phyloP scores from a whole-genome alignment of 2,888 invertebrate genomes.

The Euplagia quadripunctaria region DNA sequence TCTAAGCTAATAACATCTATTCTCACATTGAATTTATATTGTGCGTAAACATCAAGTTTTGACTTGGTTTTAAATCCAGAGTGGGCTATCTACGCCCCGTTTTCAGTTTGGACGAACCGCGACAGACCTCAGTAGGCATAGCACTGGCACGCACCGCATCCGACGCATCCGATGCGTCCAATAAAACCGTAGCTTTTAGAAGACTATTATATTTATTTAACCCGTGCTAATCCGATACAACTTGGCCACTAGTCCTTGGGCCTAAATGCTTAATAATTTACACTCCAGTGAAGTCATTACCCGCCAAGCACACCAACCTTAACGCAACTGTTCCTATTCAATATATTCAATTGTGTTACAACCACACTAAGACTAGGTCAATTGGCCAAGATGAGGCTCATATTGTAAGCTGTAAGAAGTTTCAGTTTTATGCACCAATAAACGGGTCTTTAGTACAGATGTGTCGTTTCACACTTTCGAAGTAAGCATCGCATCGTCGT shows the following conservation, averaged over 20 bases:
- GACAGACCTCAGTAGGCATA: too few relatives aligned
- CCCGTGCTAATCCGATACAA: background rate
- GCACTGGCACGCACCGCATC: background rate
- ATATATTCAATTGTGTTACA: background rate
- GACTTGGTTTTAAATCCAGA: too few relatives aligned
- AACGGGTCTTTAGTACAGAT: background rate
- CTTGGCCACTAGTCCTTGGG: background rate
- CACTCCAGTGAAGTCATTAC: too few relatives aligned
- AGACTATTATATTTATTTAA: background rate
- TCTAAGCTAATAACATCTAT: too few relatives aligned
- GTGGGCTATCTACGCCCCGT: too few relatives aligned
- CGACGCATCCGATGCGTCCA: background rate
- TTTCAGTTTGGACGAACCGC: too few relatives aligned
- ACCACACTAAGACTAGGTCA: background rate
- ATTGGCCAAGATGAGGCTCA: background rate
- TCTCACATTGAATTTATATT: too few relatives aligned
- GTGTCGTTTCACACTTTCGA: background rate
- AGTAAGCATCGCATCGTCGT: background rate
- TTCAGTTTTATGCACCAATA: background rate
- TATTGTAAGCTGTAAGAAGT: background rate
- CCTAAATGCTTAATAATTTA: background rate
- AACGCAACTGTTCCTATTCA: background rate
- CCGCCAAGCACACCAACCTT: too few relatives aligned
- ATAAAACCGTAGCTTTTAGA: background rate
- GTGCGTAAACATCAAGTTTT: too few relatives aligned